Evolutionary conservation across 2,113 vertebrate genomes (phyloP).

Genomic region (Pelvicachromis taeniatus): DNA sequence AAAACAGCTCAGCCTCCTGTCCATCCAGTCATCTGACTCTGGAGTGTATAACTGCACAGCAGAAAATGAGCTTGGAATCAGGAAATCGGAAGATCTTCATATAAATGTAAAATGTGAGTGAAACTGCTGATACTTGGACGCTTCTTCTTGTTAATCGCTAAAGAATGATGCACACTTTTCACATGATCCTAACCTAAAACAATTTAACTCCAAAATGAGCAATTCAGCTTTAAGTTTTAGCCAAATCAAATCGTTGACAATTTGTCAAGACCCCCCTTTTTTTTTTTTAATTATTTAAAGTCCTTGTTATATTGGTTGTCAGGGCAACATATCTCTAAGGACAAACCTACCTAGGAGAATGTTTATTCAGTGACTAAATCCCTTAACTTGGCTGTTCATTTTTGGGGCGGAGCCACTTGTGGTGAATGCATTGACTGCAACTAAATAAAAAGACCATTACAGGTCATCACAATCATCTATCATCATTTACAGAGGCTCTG

Average conservation of each 20-base stretch:
- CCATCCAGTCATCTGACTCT: background rate
- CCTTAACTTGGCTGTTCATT: too few relatives aligned
- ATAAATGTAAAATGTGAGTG: background rate
- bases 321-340: background rate
- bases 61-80: background rate
- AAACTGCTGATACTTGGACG: background rate
- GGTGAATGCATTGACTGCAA: background rate
- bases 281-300: background rate
- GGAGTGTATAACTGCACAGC: background rate
- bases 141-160: background rate
- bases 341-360: background rate
- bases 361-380: background rate
- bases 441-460: background rate
- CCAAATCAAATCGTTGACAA: background rate
- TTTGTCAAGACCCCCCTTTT: background rate
- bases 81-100: rapidly evolving
- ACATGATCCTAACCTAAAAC: background rate
- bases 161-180: background rate
- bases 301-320: background rate
- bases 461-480: background rate
- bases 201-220: background rate
- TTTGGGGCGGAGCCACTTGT: background rate
- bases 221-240: background rate
- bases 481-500: background rate
- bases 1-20: background rate